Base-by-base conservation (phyloP, 1,140 invertebrate species). In the Conopomorpha cramerella region DNA sequence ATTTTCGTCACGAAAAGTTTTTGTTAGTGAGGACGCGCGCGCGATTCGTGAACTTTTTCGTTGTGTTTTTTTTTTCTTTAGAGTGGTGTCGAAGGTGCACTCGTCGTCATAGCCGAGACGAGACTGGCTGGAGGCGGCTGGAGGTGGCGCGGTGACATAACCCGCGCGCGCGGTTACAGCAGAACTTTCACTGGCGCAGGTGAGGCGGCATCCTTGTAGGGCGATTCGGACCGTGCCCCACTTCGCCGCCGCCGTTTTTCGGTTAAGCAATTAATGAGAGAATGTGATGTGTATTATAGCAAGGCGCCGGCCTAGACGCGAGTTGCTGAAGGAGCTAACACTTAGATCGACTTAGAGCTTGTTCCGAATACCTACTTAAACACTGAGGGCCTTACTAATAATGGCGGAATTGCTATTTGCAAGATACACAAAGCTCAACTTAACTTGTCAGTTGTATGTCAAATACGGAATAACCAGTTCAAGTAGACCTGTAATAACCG, bases 111-210 rank as follows among this genome's bases (percentile, higher is more conserved):
- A 52, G 56, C 56, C 55, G 51, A 36, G 42, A 40, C 38, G 43
- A 50, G 53, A 71, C 60, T 67, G 67, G 12, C 8, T 10, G 34
- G 43, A 35, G 28, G 54, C 46, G 34, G n/a, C 30, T 28, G 31
- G 30, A 18, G 38, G 36, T 38, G 28, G 41, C 32, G 36, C 39
- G 29, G 43, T 71, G 64, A 72, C 65, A 70, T 72, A 70, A 72
- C 57, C 41, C 37, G 42, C 50, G 61, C 63, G 60, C 57, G 51
- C 44, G 32, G 52, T 39, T 34, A 42, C 39, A 25, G 43, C 37
- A 41, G 43, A 50, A 70, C 68, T 73, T 73, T 73, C 68, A 68
- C 68, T 67, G 31, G 10, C 34, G 44, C 43, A 39, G 43, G 31
- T 37, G 46, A 37, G 36, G 42, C 43, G 34, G 42, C 56, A 60